These are phyloP conservation scores for Antidorcas marsupialis DNA, from an alignment of 2,113 vertebrate species.

Conservation along the genomic window DNA sequence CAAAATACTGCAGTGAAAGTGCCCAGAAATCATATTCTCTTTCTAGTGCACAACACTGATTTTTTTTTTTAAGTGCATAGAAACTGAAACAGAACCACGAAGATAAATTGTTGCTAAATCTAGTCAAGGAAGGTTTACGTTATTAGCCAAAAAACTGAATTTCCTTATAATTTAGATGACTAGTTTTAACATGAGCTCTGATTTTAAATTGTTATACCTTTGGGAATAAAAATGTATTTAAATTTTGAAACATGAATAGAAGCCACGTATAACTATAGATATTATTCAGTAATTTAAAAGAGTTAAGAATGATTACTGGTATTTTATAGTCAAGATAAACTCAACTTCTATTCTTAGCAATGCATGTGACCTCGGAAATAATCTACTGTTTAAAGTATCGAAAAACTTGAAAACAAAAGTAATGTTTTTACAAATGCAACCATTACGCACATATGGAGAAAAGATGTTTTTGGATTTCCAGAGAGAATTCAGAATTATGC, in stretches of 20 bases:
- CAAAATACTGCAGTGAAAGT: background rate
- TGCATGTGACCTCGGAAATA: background rate
- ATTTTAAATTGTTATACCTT: slow-evolving; percentile 36
- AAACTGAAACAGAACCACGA: background rate
- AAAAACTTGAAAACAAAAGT: slow-evolving; percentile 1
- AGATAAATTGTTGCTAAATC: slow-evolving; percentile 25
- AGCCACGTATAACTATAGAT: background rate
- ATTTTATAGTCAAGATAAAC: slow-evolving; percentile 12
- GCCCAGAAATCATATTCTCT: background rate
- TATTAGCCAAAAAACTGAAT: background rate
- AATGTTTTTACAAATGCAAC: background rate
- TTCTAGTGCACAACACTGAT: background rate
- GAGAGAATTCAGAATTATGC: slow-evolving; percentile 92
- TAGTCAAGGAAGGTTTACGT: slow-evolving; percentile 10
- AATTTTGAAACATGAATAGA: background rate
- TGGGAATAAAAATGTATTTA: background rate
- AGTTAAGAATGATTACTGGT: background rate
- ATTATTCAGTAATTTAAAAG: slow-evolving; percentile 20
- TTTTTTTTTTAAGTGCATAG: background rate
- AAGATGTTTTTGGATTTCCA: slow-evolving; percentile 73
- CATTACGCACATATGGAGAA: background rate
- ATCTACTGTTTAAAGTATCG: background rate
- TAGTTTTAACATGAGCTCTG: slow-evolving; percentile 21
- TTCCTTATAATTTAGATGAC: background rate
- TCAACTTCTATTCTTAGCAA: background rate